These are phyloP conservation scores for Eupithecia insigniata DNA, from an alignment of 2,888 invertebrate genomes.

Conservation along the genomic window DNA sequence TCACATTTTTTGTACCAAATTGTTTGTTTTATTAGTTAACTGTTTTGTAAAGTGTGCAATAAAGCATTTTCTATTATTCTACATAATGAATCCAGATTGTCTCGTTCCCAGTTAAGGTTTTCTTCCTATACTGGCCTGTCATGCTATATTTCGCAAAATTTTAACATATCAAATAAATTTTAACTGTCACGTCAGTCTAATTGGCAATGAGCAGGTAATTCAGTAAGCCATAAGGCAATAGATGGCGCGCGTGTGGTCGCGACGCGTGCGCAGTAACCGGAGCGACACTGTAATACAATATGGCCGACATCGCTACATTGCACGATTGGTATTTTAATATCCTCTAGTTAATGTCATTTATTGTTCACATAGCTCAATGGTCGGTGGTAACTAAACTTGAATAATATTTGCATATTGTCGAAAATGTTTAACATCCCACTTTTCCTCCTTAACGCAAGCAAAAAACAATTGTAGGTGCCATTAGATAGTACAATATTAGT, in stretches of 20 bases:
- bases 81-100: background rate
- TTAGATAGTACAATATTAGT: too few species aligned
- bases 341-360: conserved; percentile 77
- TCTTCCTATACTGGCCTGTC: background rate
- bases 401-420: conserved; percentile 6
- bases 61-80: too few species aligned
- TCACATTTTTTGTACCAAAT: too few species aligned
- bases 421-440: background rate
- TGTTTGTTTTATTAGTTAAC: too few species aligned
- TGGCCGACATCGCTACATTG: conserved; percentile 79
- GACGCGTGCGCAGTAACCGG: conserved; percentile 82
- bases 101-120: background rate
- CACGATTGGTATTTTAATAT: conserved; percentile 82
- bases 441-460: background rate
- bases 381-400: conserved; percentile 53
- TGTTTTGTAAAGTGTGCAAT: too few species aligned
- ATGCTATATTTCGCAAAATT: background rate
- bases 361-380: conserved; percentile 77
- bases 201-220: conserved; percentile 53
- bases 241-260: conserved; percentile 83
- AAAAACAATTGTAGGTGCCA: background rate
- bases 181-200: conserved; percentile 49
- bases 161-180: conserved; percentile 22
- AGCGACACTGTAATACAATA: conserved; percentile 83
- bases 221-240: conserved; percentile 63